phyloP scores from a whole-genome alignment of 2,888 invertebrate species.

The Disparrhopalites patrizii region DNA sequence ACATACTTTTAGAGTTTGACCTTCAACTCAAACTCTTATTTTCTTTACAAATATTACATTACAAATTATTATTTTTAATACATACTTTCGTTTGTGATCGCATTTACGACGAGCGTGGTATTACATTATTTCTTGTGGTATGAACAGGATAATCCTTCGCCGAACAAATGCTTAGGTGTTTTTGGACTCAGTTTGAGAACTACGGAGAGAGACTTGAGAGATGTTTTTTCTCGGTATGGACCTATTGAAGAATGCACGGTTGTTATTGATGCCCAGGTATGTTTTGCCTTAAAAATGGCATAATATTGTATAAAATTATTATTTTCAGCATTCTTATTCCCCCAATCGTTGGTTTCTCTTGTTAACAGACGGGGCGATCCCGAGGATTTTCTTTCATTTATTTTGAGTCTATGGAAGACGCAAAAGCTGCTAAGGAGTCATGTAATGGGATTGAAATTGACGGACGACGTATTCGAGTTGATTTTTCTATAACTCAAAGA shows the following conservation, averaged over 20 bases:
- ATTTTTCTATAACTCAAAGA: conserved; percentile 91
- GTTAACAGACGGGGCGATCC: conserved; percentile 75
- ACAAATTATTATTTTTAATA: not conserved
- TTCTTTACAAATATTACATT: too few relatives aligned
- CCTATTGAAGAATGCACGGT: conserved; percentile 53
- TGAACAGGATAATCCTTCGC: conserved; percentile 55
- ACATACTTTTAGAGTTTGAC: too few relatives aligned
- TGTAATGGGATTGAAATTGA: conserved; percentile 93
- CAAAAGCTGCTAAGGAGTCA: conserved; percentile 87
- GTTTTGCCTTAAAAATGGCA: not conserved
- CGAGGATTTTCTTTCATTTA: conserved; percentile 97
- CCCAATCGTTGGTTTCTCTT: conserved; percentile 45
- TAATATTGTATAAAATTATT: not conserved
- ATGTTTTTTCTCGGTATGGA: conserved; percentile 58
- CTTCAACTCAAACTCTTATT: too few relatives aligned
- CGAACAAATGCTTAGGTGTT: conserved; percentile 57
- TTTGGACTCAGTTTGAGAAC: conserved; percentile 60
- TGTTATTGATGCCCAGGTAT: conserved; percentile 47
- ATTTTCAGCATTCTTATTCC: not conserved
- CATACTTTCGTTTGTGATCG: not conserved
- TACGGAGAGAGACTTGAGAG: conserved; percentile 57
- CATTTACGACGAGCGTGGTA: not conserved
- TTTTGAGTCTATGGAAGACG: conserved; percentile 80
- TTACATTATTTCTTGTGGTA: not conserved
- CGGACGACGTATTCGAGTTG: conserved; percentile 86